Evolutionary conservation across 2,113 vertebrate genomes (phyloP), one percentile per base, ranked within the genome.

Genomic region (Pygoscelis antarcticus): DNA sequence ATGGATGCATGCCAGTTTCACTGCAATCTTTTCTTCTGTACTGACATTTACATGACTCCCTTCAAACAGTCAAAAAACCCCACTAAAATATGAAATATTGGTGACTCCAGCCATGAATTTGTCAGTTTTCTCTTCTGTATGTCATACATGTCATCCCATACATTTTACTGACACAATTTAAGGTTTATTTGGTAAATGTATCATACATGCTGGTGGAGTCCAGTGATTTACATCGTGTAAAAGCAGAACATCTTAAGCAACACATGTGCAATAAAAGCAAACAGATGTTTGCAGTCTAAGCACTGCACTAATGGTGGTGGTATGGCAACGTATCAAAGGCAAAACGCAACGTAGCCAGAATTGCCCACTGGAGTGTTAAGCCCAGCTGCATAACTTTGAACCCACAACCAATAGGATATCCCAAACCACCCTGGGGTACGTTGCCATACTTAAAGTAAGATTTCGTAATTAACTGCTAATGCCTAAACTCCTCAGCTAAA

Each of bases 231-330:
- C 49, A 49, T 96, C 70, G 97, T 58, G 64, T 91, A 92, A 96
- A 96, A 98, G 76, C 78, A 91, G 89, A 96, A 72, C 71, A 93
- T 96, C 94, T 97, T 92, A 96, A 97, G 79, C 68, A 97, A 96
- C 97, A 97, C 70, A 96, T 95, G 95, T 95, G 77, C 89, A 97
- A 90, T 98, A 98, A 98, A 98, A 96, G 91, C 95, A 96, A 98
- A 93, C 97, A 98, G 96, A 98, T 98, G 97, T 98, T 90, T 96
- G 95, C 83, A 65, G 94, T 97, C 89, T 96, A 95, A 91, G 62
- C 40, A 42, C 62, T 90, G 84, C 34, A 19, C 81, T 98, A 98
- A 97, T 32, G 54, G 95, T 92, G 83, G 86, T 87, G 89, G 77
- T 58, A 87, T 92, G 96, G 97, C 97, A 97, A 61, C 2, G 13